Evolutionary conservation across 2,797 vertebrate genomes (phyloP), one percentile per base, ranked within the genome.

Genomic region (Arrhamphus sclerolepis): DNA sequence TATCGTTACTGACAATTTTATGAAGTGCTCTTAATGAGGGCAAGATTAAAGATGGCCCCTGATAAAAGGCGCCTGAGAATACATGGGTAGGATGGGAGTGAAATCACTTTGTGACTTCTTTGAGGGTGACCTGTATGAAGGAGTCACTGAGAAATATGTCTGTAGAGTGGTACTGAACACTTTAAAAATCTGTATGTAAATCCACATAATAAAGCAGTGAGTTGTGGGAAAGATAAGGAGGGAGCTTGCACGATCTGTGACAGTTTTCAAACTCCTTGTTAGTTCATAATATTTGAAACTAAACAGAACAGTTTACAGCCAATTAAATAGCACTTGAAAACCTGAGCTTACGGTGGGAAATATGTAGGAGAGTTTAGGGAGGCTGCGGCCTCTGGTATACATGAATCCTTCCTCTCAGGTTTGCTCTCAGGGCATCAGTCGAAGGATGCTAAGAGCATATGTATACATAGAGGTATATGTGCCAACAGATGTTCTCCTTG

Each of bases 1-100:
- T 94, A 93, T 92, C 88, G 88, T 92, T 91, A 89, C 89, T 95
- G 96, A 95, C 96, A 93, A 95, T 97, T 98, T 98, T 97, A 98
- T 90, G 95, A 97, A 98, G 96, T 96, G 95, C 93, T 94, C 93
- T 93, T 96, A 97, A 98, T 97, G 95, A 96, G 95, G 94, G 92
- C 94, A 93, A 95, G 95, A 95, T 96, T 95, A 96, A 97, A 97
- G 92, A 94, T 93, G 92, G 82, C 81, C 89, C 74, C 65, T 73
- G 74, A 83, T 78, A 19, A 75, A 78, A 71, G 72, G 77, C 71
- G 77, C 82, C 81, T 85, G 85, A 88, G 83, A 90, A 79, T 57
- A 61, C 66, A 41, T 13, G 59, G 38, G 58, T 63, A 48, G 34
- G 66, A 40, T 42, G 69, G 64, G 62, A 48, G 62, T 56, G 77